These are phyloP conservation scores for Rattus rattus DNA, from an alignment of 2,113 vertebrate genomes.

Conservation along the genomic window DNA sequence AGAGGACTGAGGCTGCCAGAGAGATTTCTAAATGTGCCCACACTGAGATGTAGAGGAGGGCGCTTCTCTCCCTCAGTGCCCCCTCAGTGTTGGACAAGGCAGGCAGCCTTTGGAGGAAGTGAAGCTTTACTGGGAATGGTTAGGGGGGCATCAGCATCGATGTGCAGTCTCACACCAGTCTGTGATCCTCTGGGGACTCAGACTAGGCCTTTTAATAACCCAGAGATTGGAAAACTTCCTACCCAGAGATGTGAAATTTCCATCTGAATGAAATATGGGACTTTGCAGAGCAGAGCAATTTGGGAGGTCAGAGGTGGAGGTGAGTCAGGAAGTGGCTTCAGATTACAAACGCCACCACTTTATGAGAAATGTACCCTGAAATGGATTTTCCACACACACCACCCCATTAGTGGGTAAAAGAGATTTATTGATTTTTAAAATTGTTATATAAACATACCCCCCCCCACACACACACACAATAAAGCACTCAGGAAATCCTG, in stretches of 20 bases:
- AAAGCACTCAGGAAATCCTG: constrained; percentile 38
- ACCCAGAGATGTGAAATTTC: background rate
- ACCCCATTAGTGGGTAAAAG: background rate
- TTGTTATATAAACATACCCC: constrained; percentile 33
- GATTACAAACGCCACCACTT: background rate
- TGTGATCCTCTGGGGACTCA: background rate
- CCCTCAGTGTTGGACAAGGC: background rate
- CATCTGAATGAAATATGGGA: background rate
- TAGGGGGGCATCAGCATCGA: background rate
- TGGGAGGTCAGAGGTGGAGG: background rate
- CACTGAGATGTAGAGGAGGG: background rate
- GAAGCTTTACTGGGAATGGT: background rate
- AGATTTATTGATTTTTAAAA: background rate
- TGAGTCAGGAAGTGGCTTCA: background rate
- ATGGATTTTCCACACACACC: background rate
- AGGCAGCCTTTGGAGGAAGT: background rate
- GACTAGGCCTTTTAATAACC: background rate
- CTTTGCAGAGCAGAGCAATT: background rate
- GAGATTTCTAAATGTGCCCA: constrained; percentile 23
- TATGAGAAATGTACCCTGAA: constrained; percentile 11
- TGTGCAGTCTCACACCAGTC: background rate
- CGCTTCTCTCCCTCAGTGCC: background rate
- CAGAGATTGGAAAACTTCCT: background rate
- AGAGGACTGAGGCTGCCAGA: background rate
- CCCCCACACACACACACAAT: background rate